Evolutionary conservation across 2,888 invertebrate species (phyloP).

Genomic region (Scaptomyza cyrtandrae): DNA sequence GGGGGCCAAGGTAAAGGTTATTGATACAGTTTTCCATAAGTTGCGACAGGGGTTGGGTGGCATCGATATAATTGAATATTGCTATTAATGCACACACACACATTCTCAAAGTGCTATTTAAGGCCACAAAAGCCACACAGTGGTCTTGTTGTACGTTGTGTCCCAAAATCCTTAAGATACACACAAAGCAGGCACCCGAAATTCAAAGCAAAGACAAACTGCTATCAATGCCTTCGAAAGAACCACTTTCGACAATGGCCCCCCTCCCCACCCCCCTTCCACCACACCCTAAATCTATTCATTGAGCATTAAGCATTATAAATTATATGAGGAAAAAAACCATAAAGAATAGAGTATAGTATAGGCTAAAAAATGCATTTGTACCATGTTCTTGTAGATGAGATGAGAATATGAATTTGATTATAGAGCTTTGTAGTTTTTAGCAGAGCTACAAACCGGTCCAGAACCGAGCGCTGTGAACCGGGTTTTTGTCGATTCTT

Average conservation of each 20-base stretch:
- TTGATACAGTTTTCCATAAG: constrained; percentile 16
- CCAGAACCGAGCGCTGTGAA: no score
- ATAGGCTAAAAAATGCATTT: background rate
- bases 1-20: constrained; percentile 7
- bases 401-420: no score
- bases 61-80: constrained; percentile 74
- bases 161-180: background rate
- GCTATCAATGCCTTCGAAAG: constrained; percentile 37
- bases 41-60: background rate
- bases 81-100: constrained; percentile 58
- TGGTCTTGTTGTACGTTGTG: constrained; percentile 17
- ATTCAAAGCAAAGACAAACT: constrained; percentile 24
- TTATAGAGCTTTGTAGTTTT: no score
- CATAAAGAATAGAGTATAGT: background rate
- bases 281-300: constrained; percentile 49
- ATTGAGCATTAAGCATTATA: constrained; percentile 58
- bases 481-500: no score
- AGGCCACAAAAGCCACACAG: constrained; percentile 67
- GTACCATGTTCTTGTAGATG: no score
- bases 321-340: constrained; percentile 43
- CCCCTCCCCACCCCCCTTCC: no score
- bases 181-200: constrained; percentile 18
- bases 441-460: no score
- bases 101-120: constrained; percentile 60
- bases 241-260: constrained; percentile 25